Evolutionary conservation across 2,888 invertebrate genomes (phyloP), one percentile per base, ranked within the genome.

Genomic region (Rotaria macrura): DNA sequence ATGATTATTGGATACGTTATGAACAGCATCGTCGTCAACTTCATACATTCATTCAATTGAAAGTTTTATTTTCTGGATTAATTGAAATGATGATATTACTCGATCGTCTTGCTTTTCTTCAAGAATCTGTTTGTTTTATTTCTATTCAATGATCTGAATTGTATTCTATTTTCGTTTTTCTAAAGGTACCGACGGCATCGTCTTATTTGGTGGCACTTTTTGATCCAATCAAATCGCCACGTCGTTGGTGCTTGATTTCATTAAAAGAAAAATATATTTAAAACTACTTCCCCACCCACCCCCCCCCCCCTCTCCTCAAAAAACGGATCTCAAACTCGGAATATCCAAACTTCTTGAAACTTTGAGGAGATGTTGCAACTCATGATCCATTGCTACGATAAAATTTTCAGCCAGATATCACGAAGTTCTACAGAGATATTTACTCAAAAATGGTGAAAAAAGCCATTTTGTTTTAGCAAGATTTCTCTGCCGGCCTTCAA

Each of bases 31-130:
- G 38, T n/a, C 65, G 20, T 43, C 57, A 55, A 54, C 34, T 85
- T 2, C 72, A 85, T 54, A 72, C 65, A 72, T 85, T 84, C 25
- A 79, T 85, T 85, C 85, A 85, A 84, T 29, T 85, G 49, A 85
- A 85, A 84, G 74, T 84, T 54, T 34, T 85, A 25, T 38, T 85
- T 38, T 84, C 85, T 23, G 84, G 84, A 23, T 43, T 85, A 74
- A 84, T 85, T 72, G 85, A 85, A 79, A 84, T 84, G 40, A 55
- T 85, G 34, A 85, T 85, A 54, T 55, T 85, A 38, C 54, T 85
- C n/a, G 85, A 85, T 72, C 57, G 85, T 52, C 79, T 85, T 43
- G 65, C 72, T 52, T 85, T 74, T 84, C 34, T 85, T 25, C 20
- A 72, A 23, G 84, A 85, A 85, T 54, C 52, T 40, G 85, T 84